phyloP scores from a whole-genome alignment of 2,113 vertebrate species.

The Pampusana beccarii region DNA sequence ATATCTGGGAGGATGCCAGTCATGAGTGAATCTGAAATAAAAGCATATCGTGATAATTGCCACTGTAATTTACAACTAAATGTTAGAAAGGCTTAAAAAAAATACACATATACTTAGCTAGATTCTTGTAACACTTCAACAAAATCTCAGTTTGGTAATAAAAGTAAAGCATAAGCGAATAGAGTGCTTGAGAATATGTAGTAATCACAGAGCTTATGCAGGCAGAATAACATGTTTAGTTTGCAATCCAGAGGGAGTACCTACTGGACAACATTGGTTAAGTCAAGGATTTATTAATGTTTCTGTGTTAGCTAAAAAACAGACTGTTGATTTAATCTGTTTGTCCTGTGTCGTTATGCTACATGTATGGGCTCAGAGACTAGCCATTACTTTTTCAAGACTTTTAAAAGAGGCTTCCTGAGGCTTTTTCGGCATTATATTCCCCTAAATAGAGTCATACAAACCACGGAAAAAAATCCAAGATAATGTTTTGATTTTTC shows the following conservation, averaged over 20 bases:
- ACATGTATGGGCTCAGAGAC: not conserved
- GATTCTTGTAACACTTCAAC: not conserved
- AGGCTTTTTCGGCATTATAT: not conserved
- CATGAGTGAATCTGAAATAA: not conserved
- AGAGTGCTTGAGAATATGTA: not conserved
- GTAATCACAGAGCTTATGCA: not conserved
- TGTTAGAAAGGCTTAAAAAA: not conserved
- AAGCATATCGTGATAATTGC: not conserved
- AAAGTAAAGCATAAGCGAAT: not conserved
- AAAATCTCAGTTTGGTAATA: not conserved
- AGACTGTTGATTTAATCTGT: not conserved
- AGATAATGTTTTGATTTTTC: not conserved
- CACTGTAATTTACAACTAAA: not conserved
- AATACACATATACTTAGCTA: not conserved
- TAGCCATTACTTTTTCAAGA: not conserved
- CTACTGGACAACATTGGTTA: not conserved
- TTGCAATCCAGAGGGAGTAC: not conserved
- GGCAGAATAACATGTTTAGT: not conserved
- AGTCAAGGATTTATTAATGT: not conserved
- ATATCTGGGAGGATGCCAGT: not conserved
- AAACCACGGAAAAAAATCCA: not conserved
- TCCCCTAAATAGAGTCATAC: too few species aligned
- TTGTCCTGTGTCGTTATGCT: not conserved
- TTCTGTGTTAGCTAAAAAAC: not conserved
- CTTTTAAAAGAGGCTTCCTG: not conserved